Base-by-base conservation (phyloP, 2,888 invertebrate species). In the Chloroclystis v-ata region DNA sequence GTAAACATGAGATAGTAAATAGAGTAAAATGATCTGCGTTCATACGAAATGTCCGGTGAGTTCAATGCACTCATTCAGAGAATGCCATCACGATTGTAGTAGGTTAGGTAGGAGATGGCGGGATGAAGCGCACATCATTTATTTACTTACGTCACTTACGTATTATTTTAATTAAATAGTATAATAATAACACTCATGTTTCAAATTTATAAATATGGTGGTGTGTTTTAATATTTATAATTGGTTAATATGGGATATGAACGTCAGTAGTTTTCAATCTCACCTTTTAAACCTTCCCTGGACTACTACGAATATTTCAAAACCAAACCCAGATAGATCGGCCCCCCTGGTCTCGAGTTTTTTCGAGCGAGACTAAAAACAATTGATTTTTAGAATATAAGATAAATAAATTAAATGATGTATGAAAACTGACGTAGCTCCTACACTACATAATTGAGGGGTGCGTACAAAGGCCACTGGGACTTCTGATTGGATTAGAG, bases 401-500 rank as follows among this genome's bases (percentile, higher is more conserved):
- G 5, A 10, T 28, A 10, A 5, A 9, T 13, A 14, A 4, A 8
- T 2, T 8, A 14, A 14, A 30, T 9, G 26, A 14, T 0, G 12
- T 30, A 13, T 7, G 8, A 7, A 30, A 30, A 8, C 9, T 8
- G 1, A 13, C 30, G 7, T n/a, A 9, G n/a, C 26, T 14, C 28
- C 16, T 28, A 16, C 10, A 1, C 38, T 41, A 6, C 6, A 10
- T 16, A 20, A 40, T 35, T 8, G 37, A 42, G 37, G 47, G 47
- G 42, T 47, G 37, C 7, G 10, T 33, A 47, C 42, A 43, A 47
- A 43, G 10, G 10, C 47, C 28, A 26, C 14, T 37, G 47, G 47
- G 42, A 47, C 24, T 28, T 20, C 32, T 47, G 32, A 47, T 47
- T 47, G 47, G 33, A 47, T 47, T 42, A 38, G 13, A 47, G 42